Base-by-base conservation (phyloP, 2,797 vertebrate genomes). In the Caiman crocodilus region DNA sequence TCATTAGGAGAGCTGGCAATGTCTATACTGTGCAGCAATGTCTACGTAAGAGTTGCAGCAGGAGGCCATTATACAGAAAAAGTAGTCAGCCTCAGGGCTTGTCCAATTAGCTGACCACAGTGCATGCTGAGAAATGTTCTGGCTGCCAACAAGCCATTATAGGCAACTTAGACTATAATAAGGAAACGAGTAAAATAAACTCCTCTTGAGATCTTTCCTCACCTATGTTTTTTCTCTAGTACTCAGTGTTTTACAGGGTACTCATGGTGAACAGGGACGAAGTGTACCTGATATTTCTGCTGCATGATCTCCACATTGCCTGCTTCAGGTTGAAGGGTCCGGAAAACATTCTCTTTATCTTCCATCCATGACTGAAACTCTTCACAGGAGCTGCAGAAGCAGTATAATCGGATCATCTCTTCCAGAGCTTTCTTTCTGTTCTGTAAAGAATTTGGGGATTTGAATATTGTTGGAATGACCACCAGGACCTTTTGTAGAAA, bases 341-440 rank as follows among this genome's bases (percentile, higher is more conserved):
- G 96, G 76, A 99, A 98, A 90, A 99, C 81, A 4, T 97, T 98
- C 65, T 98, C 98, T 94, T 99, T 99, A 92, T 99, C 98, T 73
- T 98, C 98, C 97, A 99, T 98, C 99, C 99, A 99, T 0, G 98
- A 99, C 89, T 98, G 98, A 93, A 99, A 99, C 95, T 98, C 99
- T 93, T 98, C 94, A 3, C 99, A 99, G 88, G 98, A 98, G 90
- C 97, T 98, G 84, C 96, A 98, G 97, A 99, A 99, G 1, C 95
- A 98, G 86, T 98, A 98, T 28, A 99, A 97, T 20, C 95, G 97
- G 74, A 98, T 97, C 15, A 93, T 97, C 89, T 99, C 99, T 92
- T 99, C 98, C 94, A 99, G 95, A 77, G 73, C 94, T 65, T 92
- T 98, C 92, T 92, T 98, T 95, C 98, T 98, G 42, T 91, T 90